Base-by-base conservation (phyloP, 2,888 invertebrate species). In the Salticus scenicus region DNA sequence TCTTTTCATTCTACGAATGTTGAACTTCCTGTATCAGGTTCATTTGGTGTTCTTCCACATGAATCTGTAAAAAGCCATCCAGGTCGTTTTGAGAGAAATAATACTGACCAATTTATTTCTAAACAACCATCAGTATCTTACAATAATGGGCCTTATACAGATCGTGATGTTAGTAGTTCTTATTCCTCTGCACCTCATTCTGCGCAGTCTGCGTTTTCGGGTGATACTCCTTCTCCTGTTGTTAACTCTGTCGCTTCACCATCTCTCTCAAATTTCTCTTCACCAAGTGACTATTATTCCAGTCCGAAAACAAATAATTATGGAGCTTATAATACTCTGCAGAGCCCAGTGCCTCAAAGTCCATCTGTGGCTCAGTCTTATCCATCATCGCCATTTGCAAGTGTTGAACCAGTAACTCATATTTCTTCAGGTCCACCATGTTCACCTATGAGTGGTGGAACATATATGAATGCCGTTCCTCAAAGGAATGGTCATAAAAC, bases 1-100 rank as follows among this genome's bases (percentile, higher is more conserved):
- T 41, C 74, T 69, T 81, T 47, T 81, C 67, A 74, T 37, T 71
- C 82, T 37, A 28, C 79, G n/a, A 66, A 12, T 41, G 30, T 70
- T 28, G 82, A 82, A 70, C 71, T 31, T 30, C 74, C 70, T 17
- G 63, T 74, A 24, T 63, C 71, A 30, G 86, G 87, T 73, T 87
- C 87, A 37, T 88, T 88, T 80, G 88, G 88, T 33, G 84, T 86
- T 24, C 76, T 88, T 12, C 88, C 88, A 24, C 88, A 88, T 67
- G 85, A 88, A 81, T 42, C 88, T 42, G 87, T 88, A 7, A 74
- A 24, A 31, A 73, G 37, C 37, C 73, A 57, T n/a, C 57, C 20
- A 14, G 69, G 27, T 79, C 64, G 76, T 17, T 82, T 42, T 82
- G 75, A 82, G n/a, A 69, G 74, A 31, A 78, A 51, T 12, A 47